Conservation (phyloP, 2,797 vertebrate genomes). For the Salmo trutta region DNA sequence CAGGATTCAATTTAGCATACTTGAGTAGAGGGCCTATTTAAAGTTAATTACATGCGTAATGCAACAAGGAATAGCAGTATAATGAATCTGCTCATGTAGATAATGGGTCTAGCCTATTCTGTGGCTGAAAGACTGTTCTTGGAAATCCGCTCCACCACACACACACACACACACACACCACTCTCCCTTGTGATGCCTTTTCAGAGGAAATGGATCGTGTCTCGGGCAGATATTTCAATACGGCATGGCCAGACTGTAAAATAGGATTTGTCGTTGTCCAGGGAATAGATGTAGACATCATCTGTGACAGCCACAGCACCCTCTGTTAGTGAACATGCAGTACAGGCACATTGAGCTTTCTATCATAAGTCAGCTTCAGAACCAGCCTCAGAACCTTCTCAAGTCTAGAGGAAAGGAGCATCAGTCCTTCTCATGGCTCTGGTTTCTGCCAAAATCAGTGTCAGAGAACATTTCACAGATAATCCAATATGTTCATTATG, state of each 20-base stretch:
- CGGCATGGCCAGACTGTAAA: conserved; percentile 31
- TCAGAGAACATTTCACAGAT: conserved; percentile 1
- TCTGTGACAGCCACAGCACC: conserved; percentile 27
- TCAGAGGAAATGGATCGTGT: conserved; percentile 44
- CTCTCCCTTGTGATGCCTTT: neutral
- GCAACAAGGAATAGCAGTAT: neutral
- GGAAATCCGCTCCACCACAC: neutral
- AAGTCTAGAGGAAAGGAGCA: neutral
- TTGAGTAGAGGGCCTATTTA: neutral
- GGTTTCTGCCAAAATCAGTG: neutral
- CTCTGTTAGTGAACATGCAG: conserved; percentile 7
- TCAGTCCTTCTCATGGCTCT: neutral
- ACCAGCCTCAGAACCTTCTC: neutral
- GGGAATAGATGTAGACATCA: conserved; percentile 52
- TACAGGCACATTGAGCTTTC: conserved; percentile 7
- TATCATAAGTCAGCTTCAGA: neutral
- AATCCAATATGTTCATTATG: neutral
- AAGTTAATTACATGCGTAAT: neutral
- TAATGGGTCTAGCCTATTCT: neutral
- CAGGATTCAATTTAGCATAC: neutral
- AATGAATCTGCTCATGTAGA: conserved; percentile 14
- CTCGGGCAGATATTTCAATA: conserved; percentile 43
- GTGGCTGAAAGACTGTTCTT: conserved; percentile 13
- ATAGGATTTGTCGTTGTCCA: conserved; percentile 47
- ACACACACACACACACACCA: neutral